Base-by-base conservation (phyloP, 2,113 vertebrate genomes). In the Sisor rabdophorus region DNA sequence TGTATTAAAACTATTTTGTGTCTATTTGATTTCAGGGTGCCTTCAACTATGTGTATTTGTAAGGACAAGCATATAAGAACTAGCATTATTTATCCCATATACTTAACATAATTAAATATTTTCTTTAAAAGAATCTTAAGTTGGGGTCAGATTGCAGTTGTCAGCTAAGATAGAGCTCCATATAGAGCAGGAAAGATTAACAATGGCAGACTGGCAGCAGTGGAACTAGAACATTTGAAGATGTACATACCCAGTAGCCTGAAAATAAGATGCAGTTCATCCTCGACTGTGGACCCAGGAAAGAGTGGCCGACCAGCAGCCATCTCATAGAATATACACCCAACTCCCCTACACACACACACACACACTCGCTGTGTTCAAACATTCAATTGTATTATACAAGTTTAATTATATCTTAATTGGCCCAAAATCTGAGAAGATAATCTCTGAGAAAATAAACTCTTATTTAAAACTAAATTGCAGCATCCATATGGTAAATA, bases 311-410 rank as follows among this genome's bases (percentile, higher is more conserved):
- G 94, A 90, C 97, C 97, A 76, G 96, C 97, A 81, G 96, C 96
- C 97, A 99, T 99, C 91, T 99, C 97, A 82, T 98, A 98, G 91
- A 98, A 99, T 90, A 99, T 99, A 87, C 97, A 99, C 55, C 97
- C 97, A 2, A 98, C 95, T 0, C 97, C 97, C 97, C 96, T 98
- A 16, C 73, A 32, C 19, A 79, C 24, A 76, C 16, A 67, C 6
- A 56, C 20, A 59, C 3, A 7, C 32, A 28, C 22, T 22, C 0
- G 0, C 7, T 36, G 32, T 36, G 32, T 13, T 53, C 44, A 59
- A 19, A 59, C 7, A 76, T 64, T 83, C 91, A 98, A 0, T 11
- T 22, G 5, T 24, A n/a, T 47, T 47, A 47, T 65, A 15, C 12
- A 1, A 26, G 1, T 19, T 48, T 67, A 22, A 48, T 19, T 17